Conservation (phyloP, 2,113 vertebrate genomes). For the Hydrochoerus hydrochaeris region DNA sequence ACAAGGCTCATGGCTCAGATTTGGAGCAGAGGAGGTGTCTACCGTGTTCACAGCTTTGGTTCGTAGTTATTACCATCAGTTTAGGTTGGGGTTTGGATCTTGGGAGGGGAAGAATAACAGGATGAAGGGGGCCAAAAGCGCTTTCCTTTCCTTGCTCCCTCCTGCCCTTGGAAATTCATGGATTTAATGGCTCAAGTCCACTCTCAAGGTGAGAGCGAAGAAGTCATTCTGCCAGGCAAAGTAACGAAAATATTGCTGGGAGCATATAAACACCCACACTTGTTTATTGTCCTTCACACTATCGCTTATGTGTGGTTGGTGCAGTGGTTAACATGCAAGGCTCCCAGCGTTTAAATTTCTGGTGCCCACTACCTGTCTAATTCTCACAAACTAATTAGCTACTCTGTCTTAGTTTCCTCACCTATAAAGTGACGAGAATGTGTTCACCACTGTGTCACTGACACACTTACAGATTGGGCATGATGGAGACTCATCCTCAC, state of each 20-base stretch:
- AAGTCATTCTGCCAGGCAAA: neutral
- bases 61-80: neutral
- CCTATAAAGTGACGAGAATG: neutral
- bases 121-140: neutral
- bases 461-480: neutral
- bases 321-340: neutral
- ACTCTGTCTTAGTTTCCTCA: neutral
- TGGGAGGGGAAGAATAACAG: neutral
- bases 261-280: neutral
- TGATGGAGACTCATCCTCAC: neutral
- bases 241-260: neutral
- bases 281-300: neutral
- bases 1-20: neutral
- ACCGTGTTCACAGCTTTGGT: neutral
- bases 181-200: neutral
- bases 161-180: neutral
- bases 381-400: neutral
- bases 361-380: neutral
- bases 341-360: neutral
- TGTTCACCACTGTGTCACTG: neutral
- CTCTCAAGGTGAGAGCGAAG: neutral
- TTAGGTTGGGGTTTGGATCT: neutral
- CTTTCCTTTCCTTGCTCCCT: neutral
- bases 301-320: neutral
- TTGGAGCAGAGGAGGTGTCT: too few species aligned